Conservation (phyloP, 2,888 invertebrate species). For the Ochropleura plecta region DNA sequence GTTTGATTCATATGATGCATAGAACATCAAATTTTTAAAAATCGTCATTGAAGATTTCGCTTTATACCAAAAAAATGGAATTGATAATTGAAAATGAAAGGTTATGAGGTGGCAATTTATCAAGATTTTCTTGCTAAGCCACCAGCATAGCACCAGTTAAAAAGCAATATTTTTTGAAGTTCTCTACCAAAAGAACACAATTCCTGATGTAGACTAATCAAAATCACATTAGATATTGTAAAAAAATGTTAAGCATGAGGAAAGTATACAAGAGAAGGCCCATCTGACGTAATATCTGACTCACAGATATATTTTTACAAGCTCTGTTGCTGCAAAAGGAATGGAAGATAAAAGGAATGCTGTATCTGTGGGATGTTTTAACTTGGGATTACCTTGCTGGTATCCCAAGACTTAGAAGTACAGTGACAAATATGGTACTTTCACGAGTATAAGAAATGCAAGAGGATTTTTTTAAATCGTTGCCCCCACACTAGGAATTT, state of each 20-base stretch:
- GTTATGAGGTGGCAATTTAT: neutral
- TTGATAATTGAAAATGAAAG: neutral
- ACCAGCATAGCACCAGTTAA: neutral
- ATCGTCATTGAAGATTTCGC: neutral
- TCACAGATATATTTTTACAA: slow-evolving; percentile 41
- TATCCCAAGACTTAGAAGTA: neutral
- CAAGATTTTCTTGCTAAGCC: neutral
- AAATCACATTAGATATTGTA: slow-evolving; percentile 45
- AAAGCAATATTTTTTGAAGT: slow-evolving; percentile 14
- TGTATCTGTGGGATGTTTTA: slow-evolving; percentile 38
- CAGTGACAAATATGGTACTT: neutral
- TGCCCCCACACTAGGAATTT: too few species aligned
- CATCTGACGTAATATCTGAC: slow-evolving; percentile 43
- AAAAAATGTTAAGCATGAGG: slow-evolving; percentile 25
- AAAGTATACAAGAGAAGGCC: slow-evolving; percentile 22
- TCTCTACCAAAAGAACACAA: slow-evolving; percentile 7
- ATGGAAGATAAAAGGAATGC: slow-evolving; percentile 40
- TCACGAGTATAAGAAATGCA: neutral
- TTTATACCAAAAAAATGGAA: neutral
- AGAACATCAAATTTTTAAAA: neutral
- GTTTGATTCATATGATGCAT: neutral
- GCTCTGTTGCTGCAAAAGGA: slow-evolving; percentile 31
- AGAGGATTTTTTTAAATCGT: neutral
- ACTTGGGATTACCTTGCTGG: slow-evolving; percentile 19
- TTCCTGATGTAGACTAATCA: slow-evolving; percentile 33